These are phyloP conservation scores for Parochlus steinenii DNA, from an alignment of 2,888 invertebrate genomes.

Conservation along the genomic window DNA sequence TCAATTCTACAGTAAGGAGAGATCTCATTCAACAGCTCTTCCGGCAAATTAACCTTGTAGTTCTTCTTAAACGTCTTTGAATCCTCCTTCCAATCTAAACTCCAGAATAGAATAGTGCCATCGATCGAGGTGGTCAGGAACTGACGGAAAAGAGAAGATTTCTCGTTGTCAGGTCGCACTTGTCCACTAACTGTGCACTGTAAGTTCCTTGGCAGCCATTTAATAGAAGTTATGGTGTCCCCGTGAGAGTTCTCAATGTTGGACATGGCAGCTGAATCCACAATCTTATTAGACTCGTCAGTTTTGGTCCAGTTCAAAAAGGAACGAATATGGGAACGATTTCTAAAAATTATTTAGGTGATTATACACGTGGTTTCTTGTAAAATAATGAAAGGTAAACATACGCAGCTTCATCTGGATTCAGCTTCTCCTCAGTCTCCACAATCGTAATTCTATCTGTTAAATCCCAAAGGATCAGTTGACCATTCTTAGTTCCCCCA, in stretches of 20 bases:
- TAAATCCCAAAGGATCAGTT: slow-evolving; percentile 54
- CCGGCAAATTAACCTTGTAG: slow-evolving; percentile 31
- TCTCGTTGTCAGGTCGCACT: slow-evolving; percentile 29
- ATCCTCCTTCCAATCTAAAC: slow-evolving; percentile 35
- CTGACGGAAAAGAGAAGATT: slow-evolving; percentile 34
- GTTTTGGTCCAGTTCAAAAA: slow-evolving; percentile 54
- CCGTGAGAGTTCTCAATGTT: slow-evolving; percentile 44
- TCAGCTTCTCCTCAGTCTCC: slow-evolving; percentile 42
- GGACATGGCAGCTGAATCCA: slow-evolving; percentile 43
- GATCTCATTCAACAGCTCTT: slow-evolving; percentile 38
- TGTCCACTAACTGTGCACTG: slow-evolving; percentile 41
- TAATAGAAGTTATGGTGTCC: slow-evolving; percentile 43
- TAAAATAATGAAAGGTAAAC: too few species aligned
- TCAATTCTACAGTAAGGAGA: slow-evolving; percentile 44
- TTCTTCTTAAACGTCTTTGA: slow-evolving; percentile 12
- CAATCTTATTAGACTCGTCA: slow-evolving; percentile 37
- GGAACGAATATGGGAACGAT: slow-evolving; percentile 40
- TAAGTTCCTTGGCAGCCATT: slow-evolving; percentile 49
- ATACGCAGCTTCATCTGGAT: slow-evolving; percentile 43
- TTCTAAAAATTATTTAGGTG: too few species aligned
- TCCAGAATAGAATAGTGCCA: slow-evolving; percentile 54
- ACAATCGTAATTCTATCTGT: slow-evolving; percentile 42
- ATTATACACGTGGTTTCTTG: too few species aligned
- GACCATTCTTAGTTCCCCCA: slow-evolving; percentile 56
- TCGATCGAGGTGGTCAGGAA: slow-evolving; percentile 50